Evolutionary conservation across 2,888 invertebrate species (phyloP).

Genomic region (Vandiemenella viatica): DNA sequence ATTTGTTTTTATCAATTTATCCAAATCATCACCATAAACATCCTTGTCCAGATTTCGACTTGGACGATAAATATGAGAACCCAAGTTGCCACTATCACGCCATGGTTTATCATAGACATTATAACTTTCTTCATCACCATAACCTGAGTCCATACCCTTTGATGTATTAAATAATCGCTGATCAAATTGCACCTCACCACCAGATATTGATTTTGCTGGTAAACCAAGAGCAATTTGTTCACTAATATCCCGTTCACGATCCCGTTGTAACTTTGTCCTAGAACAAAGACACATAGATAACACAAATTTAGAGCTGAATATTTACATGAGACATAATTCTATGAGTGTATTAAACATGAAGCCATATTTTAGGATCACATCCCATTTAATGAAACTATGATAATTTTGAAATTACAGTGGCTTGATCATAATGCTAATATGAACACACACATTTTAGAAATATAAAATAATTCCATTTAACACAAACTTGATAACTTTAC

Average conservation of each 20-base stretch:
- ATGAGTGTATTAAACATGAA: too few relatives aligned
- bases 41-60: slow-evolving; percentile 78
- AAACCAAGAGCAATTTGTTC: slow-evolving; percentile 96
- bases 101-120: slow-evolving; percentile 97
- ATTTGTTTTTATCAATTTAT: slow-evolving; percentile 73
- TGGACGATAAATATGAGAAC: slow-evolving; percentile 80
- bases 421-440: too few relatives aligned
- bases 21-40: slow-evolving; percentile 78
- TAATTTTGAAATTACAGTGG: too few relatives aligned
- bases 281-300: slow-evolving; percentile 10
- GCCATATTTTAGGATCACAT: not conserved
- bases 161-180: slow-evolving; percentile 88
- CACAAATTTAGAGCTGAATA: not conserved
- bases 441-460: too few relatives aligned
- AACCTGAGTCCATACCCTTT: slow-evolving; percentile 87
- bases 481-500: slow-evolving; percentile 21
- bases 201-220: slow-evolving; percentile 60
- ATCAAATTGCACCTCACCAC: slow-evolving; percentile 80
- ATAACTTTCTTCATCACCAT: slow-evolving; percentile 93
- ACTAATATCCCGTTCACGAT: slow-evolving; percentile 90
- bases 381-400: too few relatives aligned
- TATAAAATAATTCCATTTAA: too few relatives aligned
- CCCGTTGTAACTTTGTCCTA: slow-evolving; percentile 68
- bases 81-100: slow-evolving; percentile 76
- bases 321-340: too few relatives aligned